phyloP scores from a whole-genome alignment of 2,113 vertebrate genomes.

The Dolichallabes microphthalmus region DNA sequence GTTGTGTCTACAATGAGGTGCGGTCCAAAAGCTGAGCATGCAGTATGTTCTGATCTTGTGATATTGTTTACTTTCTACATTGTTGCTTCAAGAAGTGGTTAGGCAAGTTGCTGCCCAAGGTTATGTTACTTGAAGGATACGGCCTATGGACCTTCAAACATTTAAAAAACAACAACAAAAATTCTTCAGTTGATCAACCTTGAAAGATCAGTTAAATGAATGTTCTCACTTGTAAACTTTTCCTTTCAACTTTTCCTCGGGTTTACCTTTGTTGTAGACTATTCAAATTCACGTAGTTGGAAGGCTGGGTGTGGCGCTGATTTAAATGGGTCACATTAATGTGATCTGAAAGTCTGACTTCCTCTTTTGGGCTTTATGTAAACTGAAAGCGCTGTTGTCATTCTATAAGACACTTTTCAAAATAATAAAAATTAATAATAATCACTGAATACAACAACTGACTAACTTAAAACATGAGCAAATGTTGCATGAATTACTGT shows the following conservation, averaged over 20 bases:
- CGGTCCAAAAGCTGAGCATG: neutral
- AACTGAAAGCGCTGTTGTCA: neutral
- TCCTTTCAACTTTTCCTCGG: neutral
- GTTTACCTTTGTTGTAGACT: constrained; percentile 4
- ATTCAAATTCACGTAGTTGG: constrained; percentile 12
- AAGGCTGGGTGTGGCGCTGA: constrained; percentile 5
- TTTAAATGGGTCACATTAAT: constrained; percentile 18
- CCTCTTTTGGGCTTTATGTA: constrained; percentile 34
- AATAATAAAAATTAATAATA: too few species aligned
- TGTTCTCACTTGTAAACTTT: neutral
- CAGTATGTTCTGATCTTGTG: neutral
- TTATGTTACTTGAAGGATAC: neutral
- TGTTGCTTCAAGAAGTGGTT: constrained; percentile 7
- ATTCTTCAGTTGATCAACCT: too few species aligned
- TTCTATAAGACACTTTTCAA: neutral
- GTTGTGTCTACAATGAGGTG: neutral
- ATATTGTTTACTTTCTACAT: neutral
- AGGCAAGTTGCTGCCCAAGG: neutral
- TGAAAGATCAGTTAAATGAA: neutral
- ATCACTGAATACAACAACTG: neutral
- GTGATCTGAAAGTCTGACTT: constrained; percentile 36
- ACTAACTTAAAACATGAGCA: neutral
- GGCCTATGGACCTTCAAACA: neutral
- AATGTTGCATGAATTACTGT: neutral
- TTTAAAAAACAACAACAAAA: too few species aligned